Conservation (phyloP, 2,113 vertebrate species). For the Syngnathoides biaculeatus region DNA sequence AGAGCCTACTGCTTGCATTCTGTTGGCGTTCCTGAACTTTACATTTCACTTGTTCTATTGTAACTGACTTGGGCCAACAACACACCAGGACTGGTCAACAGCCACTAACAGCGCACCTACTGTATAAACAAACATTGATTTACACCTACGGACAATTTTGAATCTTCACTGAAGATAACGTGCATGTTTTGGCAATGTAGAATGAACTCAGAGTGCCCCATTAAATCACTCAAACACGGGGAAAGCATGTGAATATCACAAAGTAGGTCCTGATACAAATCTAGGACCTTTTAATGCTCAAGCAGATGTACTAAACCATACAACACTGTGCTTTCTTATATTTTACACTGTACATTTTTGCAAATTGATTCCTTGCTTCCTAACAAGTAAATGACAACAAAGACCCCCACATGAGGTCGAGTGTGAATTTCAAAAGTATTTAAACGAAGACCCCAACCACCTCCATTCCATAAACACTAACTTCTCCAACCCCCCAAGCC, state of each 20-base stretch:
- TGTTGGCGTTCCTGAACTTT: not conserved
- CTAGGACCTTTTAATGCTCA: too few species aligned
- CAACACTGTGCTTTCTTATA: not conserved
- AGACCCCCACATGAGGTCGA: slow-evolving; percentile 1
- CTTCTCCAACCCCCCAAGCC: slow-evolving; percentile 8
- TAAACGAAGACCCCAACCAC: not conserved
- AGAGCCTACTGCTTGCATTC: not conserved
- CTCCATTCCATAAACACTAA: not conserved
- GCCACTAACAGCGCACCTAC: not conserved
- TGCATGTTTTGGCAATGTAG: not conserved
- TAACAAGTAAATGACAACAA: not conserved
- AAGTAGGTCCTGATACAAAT: too few species aligned
- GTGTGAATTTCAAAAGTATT: not conserved
- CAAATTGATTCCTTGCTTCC: too few species aligned
- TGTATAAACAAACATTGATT: not conserved
- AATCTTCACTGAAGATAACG: not conserved
- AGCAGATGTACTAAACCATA: too few species aligned
- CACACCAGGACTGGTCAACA: not conserved
- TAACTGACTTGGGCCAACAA: not conserved
- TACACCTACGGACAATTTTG: not conserved
- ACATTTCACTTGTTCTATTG: not conserved
- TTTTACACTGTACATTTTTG: not conserved
- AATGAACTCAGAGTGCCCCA: not conserved
- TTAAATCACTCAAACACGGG: not conserved
- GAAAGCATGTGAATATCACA: not conserved